These are phyloP conservation scores for Brachionus rubens DNA, from an alignment of 1,140 invertebrate species.

Conservation along the genomic window DNA sequence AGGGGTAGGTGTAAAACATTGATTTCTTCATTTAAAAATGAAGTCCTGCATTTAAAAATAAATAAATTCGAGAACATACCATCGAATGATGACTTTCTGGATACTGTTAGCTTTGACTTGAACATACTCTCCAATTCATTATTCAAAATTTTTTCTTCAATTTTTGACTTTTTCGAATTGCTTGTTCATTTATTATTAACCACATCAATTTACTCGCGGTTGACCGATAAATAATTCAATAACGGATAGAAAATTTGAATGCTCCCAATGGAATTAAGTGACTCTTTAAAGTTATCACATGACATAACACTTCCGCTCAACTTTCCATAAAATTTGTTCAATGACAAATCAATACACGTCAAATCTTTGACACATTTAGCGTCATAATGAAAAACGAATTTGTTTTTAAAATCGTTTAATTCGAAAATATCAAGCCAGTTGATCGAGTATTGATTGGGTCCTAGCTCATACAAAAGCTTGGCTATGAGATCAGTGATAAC, in stretches of 20 bases:
- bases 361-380: conserved; percentile 35
- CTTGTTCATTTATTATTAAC: conserved; percentile 66
- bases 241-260: conserved; percentile 66
- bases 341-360: conserved; percentile 6
- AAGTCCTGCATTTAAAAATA: too few species aligned
- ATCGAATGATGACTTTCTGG: neutral
- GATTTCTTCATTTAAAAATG: too few species aligned
- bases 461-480: neutral
- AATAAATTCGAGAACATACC: neutral
- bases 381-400: conserved; percentile 46
- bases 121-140: neutral
- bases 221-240: conserved; percentile 60
- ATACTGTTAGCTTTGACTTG: neutral
- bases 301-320: neutral
- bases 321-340: neutral
- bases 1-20: too few species aligned
- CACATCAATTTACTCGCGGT: conserved; percentile 21
- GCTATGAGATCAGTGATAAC: neutral
- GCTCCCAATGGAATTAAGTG: conserved; percentile 63
- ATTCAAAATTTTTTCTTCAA: conserved; percentile 11
- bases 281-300: conserved; percentile 36
- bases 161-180: conserved; percentile 62
- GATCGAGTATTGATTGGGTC: conserved; percentile 31
- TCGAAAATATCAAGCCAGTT: conserved; percentile 40
- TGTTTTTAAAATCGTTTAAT: conserved; percentile 42